Base-by-base conservation (phyloP, 2,113 vertebrate genomes). In the Carassius gibelio region DNA sequence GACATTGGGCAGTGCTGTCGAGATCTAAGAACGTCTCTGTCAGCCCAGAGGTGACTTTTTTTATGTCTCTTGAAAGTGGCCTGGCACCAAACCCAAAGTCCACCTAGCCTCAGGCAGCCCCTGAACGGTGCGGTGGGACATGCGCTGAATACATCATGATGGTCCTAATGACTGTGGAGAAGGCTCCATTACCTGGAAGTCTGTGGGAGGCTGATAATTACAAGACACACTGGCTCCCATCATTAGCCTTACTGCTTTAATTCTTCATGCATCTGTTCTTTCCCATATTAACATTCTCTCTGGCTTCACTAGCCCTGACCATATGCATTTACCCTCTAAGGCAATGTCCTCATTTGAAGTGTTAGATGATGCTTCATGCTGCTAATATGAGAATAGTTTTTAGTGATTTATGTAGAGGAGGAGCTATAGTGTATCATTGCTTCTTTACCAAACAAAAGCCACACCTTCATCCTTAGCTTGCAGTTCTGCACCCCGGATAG, bases 171-270 rank as follows among this genome's bases (percentile, higher is more conserved):
- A 75, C 11, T 36, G 52, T 50, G 50, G 23, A 21, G 68, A 83
- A 81, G 57, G 52, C 66, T 85, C 23, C 42, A 48, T 75, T 86
- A 75, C 26, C 52, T 80, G 64, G 8, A 3, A 57, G 75, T 45
- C 71, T 75, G 38, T 45, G 50, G 50, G 52, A 52, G n/a, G 69
- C 30, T 81, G 81, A 80, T 75, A 79, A 86, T 86, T 86, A 86
- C 52, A 36, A 57, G 34, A 23, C 68, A 66, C 36, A 30, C 82
- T 13, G 72, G 57, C 50, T 45, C 36, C 19, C 42, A 74, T 75
- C 57, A 62, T 75, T 75, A 81, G 15, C 55, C 26, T 84, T 17
- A 42, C 57, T 69, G 50, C 48, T 76, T 82, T 76, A 82, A 82
- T 86, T 75, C 30, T 68, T 36, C 11, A 82, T 82, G 21, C 42